Evolutionary conservation across 2,888 invertebrate species (phyloP), one percentile per base, ranked within the genome.

Genomic region (Amblyjoppa fuscipennis): DNA sequence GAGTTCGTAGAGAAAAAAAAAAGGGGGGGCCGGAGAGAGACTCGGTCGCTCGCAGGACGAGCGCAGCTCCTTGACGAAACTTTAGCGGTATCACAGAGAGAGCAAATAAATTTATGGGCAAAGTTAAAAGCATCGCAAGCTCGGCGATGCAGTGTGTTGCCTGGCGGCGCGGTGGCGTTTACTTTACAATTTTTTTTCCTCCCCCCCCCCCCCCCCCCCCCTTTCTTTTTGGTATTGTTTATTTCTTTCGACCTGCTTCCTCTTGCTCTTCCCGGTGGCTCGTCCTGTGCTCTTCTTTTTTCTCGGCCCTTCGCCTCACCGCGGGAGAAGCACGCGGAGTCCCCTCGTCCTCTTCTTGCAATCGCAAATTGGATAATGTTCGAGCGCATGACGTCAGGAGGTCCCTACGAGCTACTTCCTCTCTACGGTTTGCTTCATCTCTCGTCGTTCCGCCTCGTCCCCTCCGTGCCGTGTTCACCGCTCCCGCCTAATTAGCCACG

Each of bases 91-190:
- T 90, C 89, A 89, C 88, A 86, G 85, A 87, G 77, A 80, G 87
- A 85, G 90, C 89, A 92, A 93, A 93, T 93, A 93, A 93, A 93
- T 93, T 93, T 93, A 93, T 92, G 92, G 91, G 86, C 82, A 91
- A 93, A 93, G 93, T 93, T 93, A 91, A 92, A 90, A 92, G 92
- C 91, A 90, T 91, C 89, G 91, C 91, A 89, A 90, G 92, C 91
- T 90, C 89, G 87, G 88, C 89, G 87, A 87, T 89, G 89, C 90
- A 89, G 87, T 81, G 59, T 85, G 81, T 87, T 86, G 85, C 86
- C 81, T 71, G 59, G 82, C 81, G 49, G 85, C 81, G 66, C 74
- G 74, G 70, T 56, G 74, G 79, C 81, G 73, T 85, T 86, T 83
- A 79, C 83, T 84, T 68, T 81, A 71, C 78, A 80, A 77, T 83